Conservation (phyloP, 23 tunicate species). For the Aplidium turbinatum region DNA sequence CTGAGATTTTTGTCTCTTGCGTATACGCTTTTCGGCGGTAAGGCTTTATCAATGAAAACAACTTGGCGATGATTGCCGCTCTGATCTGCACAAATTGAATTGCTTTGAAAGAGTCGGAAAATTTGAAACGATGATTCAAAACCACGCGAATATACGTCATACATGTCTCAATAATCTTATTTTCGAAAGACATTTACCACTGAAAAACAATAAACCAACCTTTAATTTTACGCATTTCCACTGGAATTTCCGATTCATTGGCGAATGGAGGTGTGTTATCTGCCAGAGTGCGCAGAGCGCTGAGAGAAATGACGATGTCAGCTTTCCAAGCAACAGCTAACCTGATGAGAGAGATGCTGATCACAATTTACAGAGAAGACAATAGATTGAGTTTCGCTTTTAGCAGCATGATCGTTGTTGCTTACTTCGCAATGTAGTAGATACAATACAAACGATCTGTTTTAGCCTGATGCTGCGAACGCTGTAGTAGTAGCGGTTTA, state of each 20-base stretch:
- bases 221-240: slow-evolving; percentile 21
- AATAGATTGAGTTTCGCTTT: too few species aligned
- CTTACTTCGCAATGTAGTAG: too few species aligned
- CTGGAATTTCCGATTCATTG: slow-evolving; percentile 68
- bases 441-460: too few species aligned
- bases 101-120: neutral
- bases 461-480: too few species aligned
- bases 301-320: slow-evolving; percentile 44
- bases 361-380: neutral
- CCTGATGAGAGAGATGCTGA: neutral
- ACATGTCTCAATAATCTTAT: neutral
- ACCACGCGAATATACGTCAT: neutral
- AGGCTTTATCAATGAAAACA: slow-evolving; percentile 44
- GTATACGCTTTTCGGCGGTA: slow-evolving; percentile 53
- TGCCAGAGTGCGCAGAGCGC: slow-evolving; percentile 47
- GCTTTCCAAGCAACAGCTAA: slow-evolving; percentile 49
- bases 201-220: slow-evolving; percentile 1
- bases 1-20: slow-evolving; percentile 36
- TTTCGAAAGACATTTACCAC: neutral
- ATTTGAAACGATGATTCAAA: neutral
- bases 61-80: neutral
- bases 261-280: slow-evolving; percentile 37
- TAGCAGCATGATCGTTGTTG: neutral
- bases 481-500: too few species aligned
- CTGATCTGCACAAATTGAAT: neutral